A percentile compares a stretch with the other conserved stretches of the same genome.
These are phyloP conservation scores for Melikaiella ostensackeni DNA, from an alignment of 2,888 invertebrate genomes.

Conservation along the genomic window DNA sequence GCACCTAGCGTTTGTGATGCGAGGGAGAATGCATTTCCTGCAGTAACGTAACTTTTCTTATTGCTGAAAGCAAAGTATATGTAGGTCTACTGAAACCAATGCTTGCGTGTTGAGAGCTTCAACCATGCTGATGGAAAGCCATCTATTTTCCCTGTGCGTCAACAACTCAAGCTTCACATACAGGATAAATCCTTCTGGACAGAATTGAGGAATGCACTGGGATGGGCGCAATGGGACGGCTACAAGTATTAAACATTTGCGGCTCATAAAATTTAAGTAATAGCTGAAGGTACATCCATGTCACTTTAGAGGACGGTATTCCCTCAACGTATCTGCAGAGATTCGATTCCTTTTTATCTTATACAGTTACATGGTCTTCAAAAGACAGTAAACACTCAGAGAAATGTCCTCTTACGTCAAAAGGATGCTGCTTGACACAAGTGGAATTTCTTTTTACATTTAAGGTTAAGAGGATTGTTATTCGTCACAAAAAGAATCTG, in stretches of 20 bases:
- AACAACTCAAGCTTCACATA: slow-evolving; percentile 27
- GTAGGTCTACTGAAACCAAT: slow-evolving; percentile 16
- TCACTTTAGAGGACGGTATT: not conserved
- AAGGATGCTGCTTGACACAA: too few relatives aligned
- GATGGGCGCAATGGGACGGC: not conserved
- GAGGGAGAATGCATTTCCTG: slow-evolving; percentile 22
- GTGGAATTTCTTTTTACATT: too few relatives aligned
- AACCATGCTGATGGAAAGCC: slow-evolving; percentile 27
- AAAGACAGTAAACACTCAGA: not conserved
- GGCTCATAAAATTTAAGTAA: slow-evolving; percentile 14
- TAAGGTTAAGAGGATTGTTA: too few relatives aligned
- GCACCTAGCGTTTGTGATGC: slow-evolving; percentile 13
- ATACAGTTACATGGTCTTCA: not conserved
- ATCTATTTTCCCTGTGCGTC: slow-evolving; percentile 24
- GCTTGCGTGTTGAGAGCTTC: slow-evolving; percentile 13
- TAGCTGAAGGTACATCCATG: slow-evolving; percentile 4
- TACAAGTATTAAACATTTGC: slow-evolving; percentile 26
- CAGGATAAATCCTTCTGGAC: slow-evolving; percentile 18
- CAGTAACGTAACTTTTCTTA: slow-evolving; percentile 31
- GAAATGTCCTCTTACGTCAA: too few relatives aligned
- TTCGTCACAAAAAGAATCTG: too few relatives aligned
- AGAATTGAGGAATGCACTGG: slow-evolving; percentile 21
- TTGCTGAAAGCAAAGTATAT: slow-evolving; percentile 24
- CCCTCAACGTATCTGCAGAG: not conserved
- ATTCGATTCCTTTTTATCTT: not conserved